Percentiles rank a stretch among this genome's conserved stretches.
phyloP scores from a whole-genome alignment of 1,140 invertebrate species.

The Danaus plexippus region DNA sequence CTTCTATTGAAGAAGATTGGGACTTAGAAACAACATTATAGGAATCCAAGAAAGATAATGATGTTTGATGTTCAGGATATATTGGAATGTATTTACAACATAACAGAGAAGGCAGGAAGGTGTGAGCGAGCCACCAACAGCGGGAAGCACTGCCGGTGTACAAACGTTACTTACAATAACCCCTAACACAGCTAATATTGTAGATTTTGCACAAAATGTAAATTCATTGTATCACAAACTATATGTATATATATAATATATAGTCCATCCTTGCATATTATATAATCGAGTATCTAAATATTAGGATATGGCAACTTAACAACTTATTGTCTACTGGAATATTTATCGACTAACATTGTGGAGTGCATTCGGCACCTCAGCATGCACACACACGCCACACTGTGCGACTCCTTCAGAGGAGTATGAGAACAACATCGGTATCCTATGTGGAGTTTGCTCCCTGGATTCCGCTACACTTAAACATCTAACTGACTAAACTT shows the following conservation, averaged over 20 bases:
- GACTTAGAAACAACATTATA: no score
- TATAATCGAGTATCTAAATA: slow-evolving; percentile 67
- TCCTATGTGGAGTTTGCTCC: no score
- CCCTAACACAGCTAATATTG: slow-evolving; percentile 35
- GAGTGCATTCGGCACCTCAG: background rate
- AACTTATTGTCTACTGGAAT: slow-evolving; percentile 69
- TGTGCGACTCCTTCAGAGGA: no score
- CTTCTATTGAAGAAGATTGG: no score
- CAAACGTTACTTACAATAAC: slow-evolving; percentile 7
- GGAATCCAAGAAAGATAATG: no score
- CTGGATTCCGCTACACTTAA: no score
- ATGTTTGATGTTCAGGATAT: no score
- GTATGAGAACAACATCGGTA: no score
- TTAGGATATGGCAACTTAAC: slow-evolving; percentile 70
- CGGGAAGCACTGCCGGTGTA: slow-evolving; percentile 1
- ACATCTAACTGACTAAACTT: no score
- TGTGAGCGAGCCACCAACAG: background rate
- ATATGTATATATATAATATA: slow-evolving; percentile 65
- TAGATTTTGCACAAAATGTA: slow-evolving; percentile 62
- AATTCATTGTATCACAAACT: slow-evolving; percentile 69
- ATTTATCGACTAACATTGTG: slow-evolving; percentile 30
- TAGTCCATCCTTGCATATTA: slow-evolving; percentile 54
- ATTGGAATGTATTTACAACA: slow-evolving; percentile 9
- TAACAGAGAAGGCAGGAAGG: slow-evolving; percentile 6
- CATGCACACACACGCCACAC: background rate